Percentiles rank a stretch among this genome's conserved stretches.
Conservation (phyloP, 2,797 vertebrate species). For the Scyliorhinus canicula region DNA sequence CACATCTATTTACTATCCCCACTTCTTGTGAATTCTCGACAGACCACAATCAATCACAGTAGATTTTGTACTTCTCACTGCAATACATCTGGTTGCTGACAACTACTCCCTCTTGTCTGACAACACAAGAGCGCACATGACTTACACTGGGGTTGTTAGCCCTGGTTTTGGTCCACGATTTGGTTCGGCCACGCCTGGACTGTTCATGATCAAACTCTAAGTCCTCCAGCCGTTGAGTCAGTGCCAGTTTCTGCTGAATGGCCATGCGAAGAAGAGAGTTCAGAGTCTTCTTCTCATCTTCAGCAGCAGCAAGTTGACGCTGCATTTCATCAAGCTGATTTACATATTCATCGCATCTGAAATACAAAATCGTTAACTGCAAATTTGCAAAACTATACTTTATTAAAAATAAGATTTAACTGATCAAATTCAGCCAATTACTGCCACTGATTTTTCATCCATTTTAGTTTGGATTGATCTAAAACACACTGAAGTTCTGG, state of each 20-base stretch:
- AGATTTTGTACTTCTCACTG: slow-evolving; percentile 97
- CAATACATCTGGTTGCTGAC: slow-evolving; percentile 74
- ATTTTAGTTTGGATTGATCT: neutral
- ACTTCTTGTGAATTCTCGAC: slow-evolving; percentile 51
- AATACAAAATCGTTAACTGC: slow-evolving; percentile 29
- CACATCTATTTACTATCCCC: neutral
- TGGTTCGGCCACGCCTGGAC: slow-evolving; percentile 72
- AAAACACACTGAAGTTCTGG: neutral
- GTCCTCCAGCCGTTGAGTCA: slow-evolving; percentile 94
- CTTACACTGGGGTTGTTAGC: slow-evolving; percentile 75
- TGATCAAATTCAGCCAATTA: neutral
- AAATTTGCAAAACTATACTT: neutral
- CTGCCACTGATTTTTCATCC: neutral
- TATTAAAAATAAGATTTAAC: neutral
- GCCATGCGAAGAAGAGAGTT: slow-evolving; percentile 97
- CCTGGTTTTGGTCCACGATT: slow-evolving; percentile 64
- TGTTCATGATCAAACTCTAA: slow-evolving; percentile 92
- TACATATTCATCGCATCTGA: slow-evolving; percentile 93
- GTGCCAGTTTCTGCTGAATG: slow-evolving; percentile 96
- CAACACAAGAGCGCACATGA: slow-evolving; percentile 73
- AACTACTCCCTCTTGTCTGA: slow-evolving; percentile 59
- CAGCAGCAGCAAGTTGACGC: slow-evolving; percentile 86
- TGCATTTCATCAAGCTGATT: slow-evolving; percentile 97
- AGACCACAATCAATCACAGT: slow-evolving; percentile 75
- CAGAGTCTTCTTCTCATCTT: slow-evolving; percentile 98